phyloP scores from a whole-genome alignment of 2,797 vertebrate species.

The Miichthys miiuy region DNA sequence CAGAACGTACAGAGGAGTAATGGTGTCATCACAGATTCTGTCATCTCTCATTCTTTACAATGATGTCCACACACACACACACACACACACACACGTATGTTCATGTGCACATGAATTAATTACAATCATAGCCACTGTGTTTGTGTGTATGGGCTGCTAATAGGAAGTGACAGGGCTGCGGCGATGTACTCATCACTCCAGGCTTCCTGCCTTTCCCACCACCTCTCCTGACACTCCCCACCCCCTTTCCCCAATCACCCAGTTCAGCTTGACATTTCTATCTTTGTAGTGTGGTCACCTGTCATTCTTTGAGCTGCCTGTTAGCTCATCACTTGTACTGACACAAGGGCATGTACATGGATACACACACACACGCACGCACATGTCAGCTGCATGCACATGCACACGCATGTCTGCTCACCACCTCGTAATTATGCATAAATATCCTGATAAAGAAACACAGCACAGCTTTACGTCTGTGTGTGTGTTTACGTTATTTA shows the following conservation, averaged over 20 bases:
- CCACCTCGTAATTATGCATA: conserved; percentile 36
- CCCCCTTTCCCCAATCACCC: conserved; percentile 45
- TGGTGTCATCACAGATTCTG: conserved; percentile 71
- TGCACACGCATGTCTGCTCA: conserved; percentile 20
- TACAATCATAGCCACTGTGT: conserved; percentile 69
- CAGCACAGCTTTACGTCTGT: not conserved
- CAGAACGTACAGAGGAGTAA: conserved; percentile 63
- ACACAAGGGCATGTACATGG: conserved; percentile 44
- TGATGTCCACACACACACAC: conserved; percentile 16
- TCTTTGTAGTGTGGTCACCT: conserved; percentile 80
- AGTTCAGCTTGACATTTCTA: conserved; percentile 80
- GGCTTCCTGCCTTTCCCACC: conserved; percentile 64
- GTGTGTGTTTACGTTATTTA: conserved; percentile 25
- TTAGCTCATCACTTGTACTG: conserved; percentile 64
- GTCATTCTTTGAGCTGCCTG: conserved; percentile 74
- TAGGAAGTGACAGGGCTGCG: conserved; percentile 81
- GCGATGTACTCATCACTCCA: conserved; percentile 76
- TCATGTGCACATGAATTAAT: conserved; percentile 74
- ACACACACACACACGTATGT: conserved; percentile 10
- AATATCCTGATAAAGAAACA: conserved; percentile 9
- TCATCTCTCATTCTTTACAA: conserved; percentile 71
- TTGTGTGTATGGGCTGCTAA: conserved; percentile 72
- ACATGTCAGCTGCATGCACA: conserved; percentile 1
- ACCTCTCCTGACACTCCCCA: conserved; percentile 30
- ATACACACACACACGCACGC: conserved; percentile 16